Evolutionary conservation across 2,797 vertebrate genomes (phyloP).

Genomic region (Scyliorhinus canicula): DNA sequence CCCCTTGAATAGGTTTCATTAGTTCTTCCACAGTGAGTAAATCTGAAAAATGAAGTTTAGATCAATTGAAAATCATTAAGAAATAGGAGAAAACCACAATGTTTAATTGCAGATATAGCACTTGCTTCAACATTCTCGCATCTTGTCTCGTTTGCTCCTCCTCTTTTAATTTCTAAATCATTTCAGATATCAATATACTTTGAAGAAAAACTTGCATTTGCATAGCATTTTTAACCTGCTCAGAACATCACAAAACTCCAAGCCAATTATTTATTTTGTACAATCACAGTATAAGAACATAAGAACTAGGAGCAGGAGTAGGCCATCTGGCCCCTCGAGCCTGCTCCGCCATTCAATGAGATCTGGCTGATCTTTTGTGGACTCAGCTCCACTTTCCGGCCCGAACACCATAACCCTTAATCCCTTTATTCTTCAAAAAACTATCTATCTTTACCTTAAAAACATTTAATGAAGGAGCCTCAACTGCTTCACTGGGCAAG

Average conservation of each 20-base stretch:
- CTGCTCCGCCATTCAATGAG: too few species aligned
- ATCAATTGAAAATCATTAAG: neutral
- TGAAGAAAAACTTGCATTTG: neutral
- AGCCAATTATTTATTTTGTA: neutral
- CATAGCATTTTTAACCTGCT: neutral
- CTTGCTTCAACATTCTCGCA: neutral
- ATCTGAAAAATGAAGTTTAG: slow-evolving; percentile 56
- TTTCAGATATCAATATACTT: neutral
- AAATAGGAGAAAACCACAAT: neutral
- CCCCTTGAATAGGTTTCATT: slow-evolving; percentile 75
- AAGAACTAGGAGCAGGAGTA: too few species aligned
- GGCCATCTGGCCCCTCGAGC: too few species aligned
- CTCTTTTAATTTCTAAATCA: neutral
- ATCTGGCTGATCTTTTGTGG: too few species aligned
- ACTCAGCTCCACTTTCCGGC: too few species aligned
- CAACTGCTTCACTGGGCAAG: too few species aligned
- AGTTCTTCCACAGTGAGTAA: slow-evolving; percentile 82
- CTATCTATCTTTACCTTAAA: too few species aligned
- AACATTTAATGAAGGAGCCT: too few species aligned
- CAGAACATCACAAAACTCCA: neutral
- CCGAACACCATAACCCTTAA: too few species aligned
- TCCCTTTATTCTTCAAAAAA: too few species aligned
- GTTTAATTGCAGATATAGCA: neutral
- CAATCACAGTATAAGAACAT: neutral
- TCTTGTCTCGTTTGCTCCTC: neutral